Percentiles rank a stretch among this genome's conserved stretches.
Conservation (phyloP, 2,888 invertebrate genomes). For the Psylliodes chrysocephalus region DNA sequence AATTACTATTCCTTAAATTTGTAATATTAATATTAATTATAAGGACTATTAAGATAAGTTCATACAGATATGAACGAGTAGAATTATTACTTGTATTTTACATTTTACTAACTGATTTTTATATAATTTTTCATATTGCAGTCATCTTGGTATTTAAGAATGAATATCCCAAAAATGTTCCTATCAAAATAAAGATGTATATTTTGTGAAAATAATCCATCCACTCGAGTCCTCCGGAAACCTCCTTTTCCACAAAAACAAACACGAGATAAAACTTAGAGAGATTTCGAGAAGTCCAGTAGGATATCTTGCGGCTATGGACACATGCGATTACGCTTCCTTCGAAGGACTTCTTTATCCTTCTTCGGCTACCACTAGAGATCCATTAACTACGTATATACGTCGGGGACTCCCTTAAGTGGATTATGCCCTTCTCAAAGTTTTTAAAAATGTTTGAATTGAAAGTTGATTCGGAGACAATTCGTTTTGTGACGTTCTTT, state of each 20-base stretch:
- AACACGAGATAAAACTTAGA: conserved; percentile 28
- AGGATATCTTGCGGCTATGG: conserved; percentile 30
- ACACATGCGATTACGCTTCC: conserved; percentile 39
- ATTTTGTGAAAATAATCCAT: conserved; percentile 24
- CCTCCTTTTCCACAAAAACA: conserved; percentile 15
- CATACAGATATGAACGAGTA: too few species aligned
- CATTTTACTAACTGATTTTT: too few species aligned
- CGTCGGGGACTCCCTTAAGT: conserved; percentile 56
- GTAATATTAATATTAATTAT: too few species aligned
- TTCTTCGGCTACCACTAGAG: conserved; percentile 38
- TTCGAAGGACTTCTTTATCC: conserved; percentile 32
- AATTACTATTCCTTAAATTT: too few species aligned
- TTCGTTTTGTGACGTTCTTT: too few species aligned
- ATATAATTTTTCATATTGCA: too few species aligned
- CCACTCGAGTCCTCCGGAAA: not conserved
- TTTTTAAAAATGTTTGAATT: conserved; percentile 57
- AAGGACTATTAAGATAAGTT: too few species aligned
- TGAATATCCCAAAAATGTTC: not conserved
- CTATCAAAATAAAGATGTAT: conserved; percentile 7
- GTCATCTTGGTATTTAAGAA: not conserved
- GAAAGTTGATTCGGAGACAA: too few species aligned
- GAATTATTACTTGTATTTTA: too few species aligned
- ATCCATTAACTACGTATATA: conserved; percentile 56
- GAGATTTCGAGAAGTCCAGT: conserved; percentile 19
- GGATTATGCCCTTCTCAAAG: conserved; percentile 55